Evolutionary conservation across 2,888 invertebrate species (phyloP).

Genomic region (Theretra japonica): DNA sequence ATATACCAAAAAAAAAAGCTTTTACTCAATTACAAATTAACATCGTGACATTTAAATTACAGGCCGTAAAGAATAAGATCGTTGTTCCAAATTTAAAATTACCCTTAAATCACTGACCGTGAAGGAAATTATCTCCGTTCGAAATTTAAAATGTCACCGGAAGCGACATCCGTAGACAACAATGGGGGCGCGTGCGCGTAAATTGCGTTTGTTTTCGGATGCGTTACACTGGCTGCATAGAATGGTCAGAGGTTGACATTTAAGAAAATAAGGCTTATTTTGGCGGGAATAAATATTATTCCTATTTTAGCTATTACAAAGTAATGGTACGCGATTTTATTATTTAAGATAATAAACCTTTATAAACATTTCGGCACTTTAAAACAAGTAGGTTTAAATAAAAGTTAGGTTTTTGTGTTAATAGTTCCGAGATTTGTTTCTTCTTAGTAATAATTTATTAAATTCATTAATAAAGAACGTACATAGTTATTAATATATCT

Average conservation of each 20-base stretch:
- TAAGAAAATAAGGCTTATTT: constrained; percentile 31
- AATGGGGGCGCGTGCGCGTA: constrained; percentile 53
- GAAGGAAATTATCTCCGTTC: constrained; percentile 36
- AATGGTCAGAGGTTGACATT: constrained; percentile 47
- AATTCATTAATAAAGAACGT: too few relatives aligned
- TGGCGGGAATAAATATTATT: neutral
- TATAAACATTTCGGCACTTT: too few relatives aligned
- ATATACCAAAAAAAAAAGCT: neutral
- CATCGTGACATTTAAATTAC: constrained; percentile 41
- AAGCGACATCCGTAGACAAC: constrained; percentile 47
- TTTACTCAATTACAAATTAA: neutral
- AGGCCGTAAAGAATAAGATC: constrained; percentile 24
- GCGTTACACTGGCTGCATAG: constrained; percentile 43
- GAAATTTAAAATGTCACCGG: constrained; percentile 60
- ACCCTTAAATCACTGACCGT: constrained; percentile 37
- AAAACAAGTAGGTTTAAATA: too few relatives aligned
- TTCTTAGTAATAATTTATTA: too few relatives aligned
- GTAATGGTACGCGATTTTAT: too few relatives aligned
- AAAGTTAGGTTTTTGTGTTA: too few relatives aligned
- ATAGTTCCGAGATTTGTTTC: too few relatives aligned
- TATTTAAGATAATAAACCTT: too few relatives aligned
- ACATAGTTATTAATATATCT: too few relatives aligned
- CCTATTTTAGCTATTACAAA: too few relatives aligned
- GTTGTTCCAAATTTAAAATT: constrained; percentile 34
- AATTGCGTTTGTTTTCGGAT: constrained; percentile 44